A percentile compares a stretch with the other conserved stretches of the same genome.
Evolutionary conservation across 2,797 vertebrate genomes (phyloP).

Genomic region (Agapornis canus): DNA sequence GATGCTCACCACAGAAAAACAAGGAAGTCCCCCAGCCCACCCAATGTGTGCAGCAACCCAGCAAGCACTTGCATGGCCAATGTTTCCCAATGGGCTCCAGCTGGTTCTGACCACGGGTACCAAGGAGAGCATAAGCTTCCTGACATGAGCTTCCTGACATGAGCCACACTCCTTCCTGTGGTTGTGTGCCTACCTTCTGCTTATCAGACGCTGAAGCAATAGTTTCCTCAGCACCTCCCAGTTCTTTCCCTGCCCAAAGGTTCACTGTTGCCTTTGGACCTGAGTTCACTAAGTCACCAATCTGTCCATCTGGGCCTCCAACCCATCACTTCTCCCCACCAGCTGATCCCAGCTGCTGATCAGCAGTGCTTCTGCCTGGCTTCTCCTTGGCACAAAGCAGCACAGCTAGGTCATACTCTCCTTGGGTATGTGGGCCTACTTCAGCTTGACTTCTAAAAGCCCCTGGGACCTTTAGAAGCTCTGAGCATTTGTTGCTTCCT

Average conservation of each 20-base stretch:
- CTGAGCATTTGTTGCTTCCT: neutral
- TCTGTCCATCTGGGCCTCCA: neutral
- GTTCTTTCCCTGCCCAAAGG: neutral
- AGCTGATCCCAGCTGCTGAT: neutral
- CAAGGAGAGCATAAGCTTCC: neutral
- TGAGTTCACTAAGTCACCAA: neutral
- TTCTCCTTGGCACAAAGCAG: neutral
- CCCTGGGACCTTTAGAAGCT: neutral
- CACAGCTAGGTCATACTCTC: neutral
- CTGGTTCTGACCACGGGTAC: neutral
- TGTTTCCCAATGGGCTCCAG: neutral
- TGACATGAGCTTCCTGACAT: neutral
- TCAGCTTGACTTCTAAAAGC: neutral
- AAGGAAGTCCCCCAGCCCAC: neutral
- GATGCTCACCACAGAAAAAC: neutral
- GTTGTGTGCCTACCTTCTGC: neutral
- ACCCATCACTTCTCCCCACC: neutral
- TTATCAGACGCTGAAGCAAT: neutral
- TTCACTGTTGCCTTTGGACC: neutral
- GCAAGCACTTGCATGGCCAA: neutral
- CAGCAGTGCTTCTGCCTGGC: neutral
- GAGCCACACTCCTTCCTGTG: neutral
- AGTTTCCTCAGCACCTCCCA: neutral
- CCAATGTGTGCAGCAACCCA: neutral
- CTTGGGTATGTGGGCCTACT: neutral